Evolutionary conservation across 2,113 vertebrate genomes (phyloP).

Genomic region (Larimichthys polyactis): DNA sequence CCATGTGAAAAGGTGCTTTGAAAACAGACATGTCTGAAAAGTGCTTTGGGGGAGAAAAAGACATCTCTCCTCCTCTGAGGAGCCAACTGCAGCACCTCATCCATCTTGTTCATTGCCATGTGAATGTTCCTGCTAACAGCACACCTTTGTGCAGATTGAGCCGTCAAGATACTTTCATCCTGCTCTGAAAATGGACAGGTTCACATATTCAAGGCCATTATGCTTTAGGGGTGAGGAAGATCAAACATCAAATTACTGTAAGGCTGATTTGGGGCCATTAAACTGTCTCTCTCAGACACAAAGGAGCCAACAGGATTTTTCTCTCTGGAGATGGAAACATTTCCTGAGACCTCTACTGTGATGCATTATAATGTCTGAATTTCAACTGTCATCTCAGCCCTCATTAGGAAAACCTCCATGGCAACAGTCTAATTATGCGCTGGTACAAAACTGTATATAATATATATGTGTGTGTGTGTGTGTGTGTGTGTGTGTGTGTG

Average conservation of each 20-base stretch:
- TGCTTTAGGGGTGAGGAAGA: slow-evolving; percentile 72
- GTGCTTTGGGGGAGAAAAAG: slow-evolving; percentile 34
- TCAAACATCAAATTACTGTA: slow-evolving; percentile 81
- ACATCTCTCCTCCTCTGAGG: slow-evolving; percentile 28
- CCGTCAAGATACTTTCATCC: slow-evolving; percentile 69
- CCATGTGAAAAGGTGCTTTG: slow-evolving; percentile 45
- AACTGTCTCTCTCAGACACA: slow-evolving; percentile 71
- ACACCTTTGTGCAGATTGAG: slow-evolving; percentile 69
- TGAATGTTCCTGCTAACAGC: slow-evolving; percentile 65
- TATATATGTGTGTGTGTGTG: too few relatives aligned
- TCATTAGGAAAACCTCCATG: slow-evolving; percentile 74
- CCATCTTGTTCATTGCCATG: slow-evolving; percentile 63
- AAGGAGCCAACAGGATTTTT: slow-evolving; percentile 55
- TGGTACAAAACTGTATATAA: neutral
- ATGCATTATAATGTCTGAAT: slow-evolving; percentile 74
- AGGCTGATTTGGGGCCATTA: slow-evolving; percentile 79
- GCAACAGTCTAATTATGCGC: slow-evolving; percentile 53
- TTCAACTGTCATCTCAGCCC: slow-evolving; percentile 64
- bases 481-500: neutral
- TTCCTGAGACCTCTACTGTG: slow-evolving; percentile 55
- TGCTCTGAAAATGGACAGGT: slow-evolving; percentile 58
- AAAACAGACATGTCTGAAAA: slow-evolving; percentile 44
- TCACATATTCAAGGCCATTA: slow-evolving; percentile 73
- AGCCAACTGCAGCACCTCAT: slow-evolving; percentile 51
- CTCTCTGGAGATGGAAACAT: slow-evolving; percentile 60